Conservation (phyloP, 2,113 vertebrate species). For the Ochotona curzoniae region DNA sequence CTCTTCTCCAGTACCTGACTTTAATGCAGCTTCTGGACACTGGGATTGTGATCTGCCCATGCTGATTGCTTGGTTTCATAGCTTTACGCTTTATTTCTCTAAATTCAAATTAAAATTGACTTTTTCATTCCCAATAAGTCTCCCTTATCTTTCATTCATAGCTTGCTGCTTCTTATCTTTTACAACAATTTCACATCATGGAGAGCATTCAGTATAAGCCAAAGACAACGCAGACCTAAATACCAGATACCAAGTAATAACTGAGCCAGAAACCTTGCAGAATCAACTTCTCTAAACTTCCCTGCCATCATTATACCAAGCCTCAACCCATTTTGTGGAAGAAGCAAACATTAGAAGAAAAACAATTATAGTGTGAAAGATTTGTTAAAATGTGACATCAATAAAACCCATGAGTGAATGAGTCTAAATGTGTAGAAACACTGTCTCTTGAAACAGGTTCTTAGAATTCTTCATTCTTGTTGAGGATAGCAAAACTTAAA, state of each 20-base stretch:
- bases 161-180: neutral
- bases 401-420: neutral
- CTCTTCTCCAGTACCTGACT: neutral
- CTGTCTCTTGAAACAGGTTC: neutral
- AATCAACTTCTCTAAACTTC: neutral
- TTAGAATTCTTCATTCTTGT: conserved; percentile 17
- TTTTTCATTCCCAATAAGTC: neutral
- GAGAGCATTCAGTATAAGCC: neutral
- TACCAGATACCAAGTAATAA: neutral
- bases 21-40: neutral
- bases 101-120: neutral
- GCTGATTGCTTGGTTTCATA: neutral
- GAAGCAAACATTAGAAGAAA: neutral
- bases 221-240: neutral
- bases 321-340: neutral
- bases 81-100: neutral
- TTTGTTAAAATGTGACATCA: neutral
- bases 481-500: neutral
- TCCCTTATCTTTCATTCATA: neutral
- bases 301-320: neutral
- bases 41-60: neutral
- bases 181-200: neutral
- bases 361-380: neutral
- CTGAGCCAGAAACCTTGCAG: neutral
- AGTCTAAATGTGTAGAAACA: neutral